Base-by-base conservation (phyloP, 1,140 invertebrate species). In the Antheraea mylitta region DNA sequence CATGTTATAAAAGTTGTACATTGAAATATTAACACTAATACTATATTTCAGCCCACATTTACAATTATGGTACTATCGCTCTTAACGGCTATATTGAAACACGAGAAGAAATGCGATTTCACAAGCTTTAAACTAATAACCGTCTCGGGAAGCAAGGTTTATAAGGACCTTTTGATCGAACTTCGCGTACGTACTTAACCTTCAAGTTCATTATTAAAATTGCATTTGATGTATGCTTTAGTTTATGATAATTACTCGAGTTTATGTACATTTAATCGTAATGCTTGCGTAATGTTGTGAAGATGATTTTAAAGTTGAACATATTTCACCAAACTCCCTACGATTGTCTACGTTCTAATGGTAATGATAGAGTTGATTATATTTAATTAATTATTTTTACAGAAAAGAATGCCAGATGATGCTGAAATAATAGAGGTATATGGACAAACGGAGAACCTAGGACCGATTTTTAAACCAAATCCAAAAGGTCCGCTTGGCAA, bases 361-460 rank as follows among this genome's bases (percentile, higher is more conserved):
- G 22, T 1, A 30, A 30, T 4, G 22, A 30, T 1, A 4, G 22
- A 30, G 22, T 2, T 4, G 1, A n/a, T 30, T 30, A 30, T 4
- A 30, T 30, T 30, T 30, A 30, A 53, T n/a, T 0, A 53, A 53
- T 11, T 53, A 67, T 62, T 6, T 66, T 80, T 69, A n/a, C 66
- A 80, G 77, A 68, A 58, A 38, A 48, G 72, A 16, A 38, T 85
- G 19, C 60, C 74, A 3, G 69, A 72, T 11, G 74, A 75, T 2
- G 72, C 79, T 0, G 7, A 70, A 2, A 48, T 79, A 3, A 36
- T 77, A 10, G 82, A 87, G 18, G 66, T 73, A 18, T 88, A 87
- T 30, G 87, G 86, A 0, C 81, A 83, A 59, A 87, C 87, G 0
- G 87, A 90, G 67, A 78, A 75, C 36, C 64, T 88, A 16, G 87